Percentiles rank a stretch among this genome's conserved stretches.
Conservation (phyloP, 2,797 vertebrate genomes). For the Spea hammondii region DNA sequence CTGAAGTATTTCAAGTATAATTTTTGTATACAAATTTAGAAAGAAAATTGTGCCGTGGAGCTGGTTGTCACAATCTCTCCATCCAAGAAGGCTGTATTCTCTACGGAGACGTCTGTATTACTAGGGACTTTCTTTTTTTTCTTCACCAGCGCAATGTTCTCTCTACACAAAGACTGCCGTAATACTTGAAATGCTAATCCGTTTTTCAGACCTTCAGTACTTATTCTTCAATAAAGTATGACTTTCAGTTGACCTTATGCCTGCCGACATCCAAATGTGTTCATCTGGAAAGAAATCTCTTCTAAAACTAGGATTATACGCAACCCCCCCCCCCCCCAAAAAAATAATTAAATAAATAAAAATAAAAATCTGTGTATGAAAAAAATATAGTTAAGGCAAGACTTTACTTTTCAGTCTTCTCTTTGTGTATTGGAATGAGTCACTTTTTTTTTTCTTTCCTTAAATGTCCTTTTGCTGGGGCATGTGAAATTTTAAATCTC, state of each 20-base stretch:
- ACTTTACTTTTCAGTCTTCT: neutral
- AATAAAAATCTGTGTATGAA: conserved; percentile 14
- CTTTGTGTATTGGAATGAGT: neutral
- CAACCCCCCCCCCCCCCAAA: neutral
- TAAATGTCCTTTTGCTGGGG: conserved; percentile 39
- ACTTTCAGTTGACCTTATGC: conserved; percentile 52
- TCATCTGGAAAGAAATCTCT: conserved; percentile 41
- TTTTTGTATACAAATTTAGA: neutral
- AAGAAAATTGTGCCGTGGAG: neutral
- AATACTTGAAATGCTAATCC: conserved; percentile 48
- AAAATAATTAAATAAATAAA: too few relatives aligned
- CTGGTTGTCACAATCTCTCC: neutral
- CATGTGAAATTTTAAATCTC: conserved; percentile 26
- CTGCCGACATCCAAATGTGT: conserved; percentile 45
- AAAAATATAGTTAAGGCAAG: neutral
- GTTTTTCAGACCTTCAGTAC: conserved; percentile 34
- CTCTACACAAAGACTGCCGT: conserved; percentile 33
- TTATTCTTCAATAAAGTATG: conserved; percentile 47
- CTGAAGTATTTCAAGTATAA: neutral
- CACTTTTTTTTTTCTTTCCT: neutral
- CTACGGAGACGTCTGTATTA: conserved; percentile 24
- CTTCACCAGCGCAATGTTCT: conserved; percentile 42
- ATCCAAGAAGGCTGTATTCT: neutral
- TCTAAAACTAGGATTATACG: conserved; percentile 41
- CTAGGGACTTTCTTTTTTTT: conserved; percentile 24